Base-by-base conservation (phyloP, 2,113 vertebrate genomes). In the Odobenus rosmarus region DNA sequence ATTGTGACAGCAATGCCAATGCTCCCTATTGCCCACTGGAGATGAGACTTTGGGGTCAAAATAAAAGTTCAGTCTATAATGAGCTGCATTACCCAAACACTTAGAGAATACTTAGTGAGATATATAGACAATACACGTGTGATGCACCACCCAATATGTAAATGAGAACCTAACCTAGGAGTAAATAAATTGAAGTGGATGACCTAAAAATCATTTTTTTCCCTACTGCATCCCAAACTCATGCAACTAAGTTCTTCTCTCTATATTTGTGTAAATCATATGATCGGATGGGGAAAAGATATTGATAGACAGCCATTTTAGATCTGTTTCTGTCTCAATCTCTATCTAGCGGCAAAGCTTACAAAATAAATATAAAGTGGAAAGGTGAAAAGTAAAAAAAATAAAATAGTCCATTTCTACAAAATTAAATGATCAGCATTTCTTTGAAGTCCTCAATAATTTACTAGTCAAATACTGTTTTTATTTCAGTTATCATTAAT, bases 351-450 rank as follows among this genome's bases (percentile, higher is more conserved):
- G 59, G 46, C 39, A 96, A 88, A 69, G 4, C 7, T 76, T 92
- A 86, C 19, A 83, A 93, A 96, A 81, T 15, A 88, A 76, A 42
- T 83, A 49, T 11, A 62, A 90, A 88, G 69, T 2, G 82, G 31
- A 69, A 93, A 96, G 53, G 4, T 64, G 19, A 74, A 89, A 94
- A 76, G 11, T 94, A 51, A 36, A 93, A 93, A 72, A 79, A 76
- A 15, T 42, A 74, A 90, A 86, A 46, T 31, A 72, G 2, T 31
- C 1, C 1, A 89, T 82, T 94, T 81, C 23, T 86, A 85, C 16
- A 62, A 69, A 64, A 53, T 18, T 31, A 93, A 96, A 88, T 31
- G 3, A 0, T 59, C 31, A 61, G 10, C 11, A n/a, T 83, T 42
- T 36, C 39, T 88, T 83, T 97, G 10, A 88, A 61, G 4, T 55